Evolutionary conservation across 2,888 invertebrate genomes (phyloP).

Genomic region (Tetranychus piercei): DNA sequence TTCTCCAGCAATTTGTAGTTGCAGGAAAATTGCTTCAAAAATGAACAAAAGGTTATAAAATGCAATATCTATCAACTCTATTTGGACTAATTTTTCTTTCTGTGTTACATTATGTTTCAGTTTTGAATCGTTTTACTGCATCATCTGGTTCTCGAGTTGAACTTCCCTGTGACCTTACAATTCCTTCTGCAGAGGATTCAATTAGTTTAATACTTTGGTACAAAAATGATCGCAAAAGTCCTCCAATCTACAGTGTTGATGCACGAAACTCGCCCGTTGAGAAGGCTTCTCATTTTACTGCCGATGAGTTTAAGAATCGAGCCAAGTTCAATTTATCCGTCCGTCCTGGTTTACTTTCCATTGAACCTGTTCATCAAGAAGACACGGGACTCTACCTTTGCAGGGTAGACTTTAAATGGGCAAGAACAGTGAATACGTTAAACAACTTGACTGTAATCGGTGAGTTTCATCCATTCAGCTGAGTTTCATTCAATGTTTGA

Average conservation of each 20-base stretch:
- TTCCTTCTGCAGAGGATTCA: slow-evolving; percentile 10
- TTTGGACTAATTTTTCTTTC: background rate
- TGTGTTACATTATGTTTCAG: slow-evolving; percentile 9
- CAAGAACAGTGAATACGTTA: slow-evolving; percentile 5
- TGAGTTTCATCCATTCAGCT: background rate
- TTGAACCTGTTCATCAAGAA: slow-evolving; percentile 4
- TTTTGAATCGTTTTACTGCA: background rate
- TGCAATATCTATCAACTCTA: background rate
- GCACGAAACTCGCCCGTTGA: slow-evolving; percentile 8
- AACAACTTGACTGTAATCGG: slow-evolving; percentile 10
- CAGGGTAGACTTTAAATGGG: slow-evolving; percentile 15
- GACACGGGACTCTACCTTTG: slow-evolving; percentile 12
- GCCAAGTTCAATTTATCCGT: slow-evolving; percentile 8
- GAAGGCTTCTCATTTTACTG: background rate
- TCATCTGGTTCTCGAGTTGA: slow-evolving; percentile 10
- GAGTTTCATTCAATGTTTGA: too few relatives aligned
- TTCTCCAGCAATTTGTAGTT: too few relatives aligned
- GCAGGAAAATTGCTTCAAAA: too few relatives aligned
- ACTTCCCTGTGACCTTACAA: slow-evolving; percentile 5
- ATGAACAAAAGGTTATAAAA: background rate
- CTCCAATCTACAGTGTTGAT: slow-evolving; percentile 13
- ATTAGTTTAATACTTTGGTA: slow-evolving; percentile 14
- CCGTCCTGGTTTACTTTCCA: slow-evolving; percentile 6
- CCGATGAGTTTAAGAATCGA: slow-evolving; percentile 8
- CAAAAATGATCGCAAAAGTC: slow-evolving; percentile 11